Base-by-base conservation (phyloP, 1,140 invertebrate genomes). In the Leptinotarsa lineolata region DNA sequence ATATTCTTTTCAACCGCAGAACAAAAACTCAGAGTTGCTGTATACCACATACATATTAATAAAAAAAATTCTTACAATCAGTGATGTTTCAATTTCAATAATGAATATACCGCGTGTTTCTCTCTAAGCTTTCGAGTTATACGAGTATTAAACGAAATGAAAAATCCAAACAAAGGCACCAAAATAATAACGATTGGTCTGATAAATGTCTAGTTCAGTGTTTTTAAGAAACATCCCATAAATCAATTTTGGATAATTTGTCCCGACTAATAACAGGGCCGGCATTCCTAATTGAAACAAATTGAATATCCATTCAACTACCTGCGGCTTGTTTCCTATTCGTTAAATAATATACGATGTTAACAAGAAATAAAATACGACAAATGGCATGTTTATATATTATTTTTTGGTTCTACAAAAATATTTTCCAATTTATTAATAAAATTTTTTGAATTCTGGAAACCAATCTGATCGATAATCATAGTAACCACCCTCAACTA, bases 181-280 rank as follows among this genome's bases (percentile, higher is more conserved):
- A 11, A 30, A 39, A 39, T 8, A 3, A 39, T 39, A 39, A 39
- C 11, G 30, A 24, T 63, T 15, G 24, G 4, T 63, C 16, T 21
- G 24, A 63, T 18, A 21, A 22, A 63, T 63, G 20, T 63, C 24
- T 30, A 15, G 13, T 63, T 22, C 24, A 30, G 61, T 63, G 20
- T 63, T 15, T 22, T 20, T n/a, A 12, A 5, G 20, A 22, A 63
- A 30, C 20, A 63, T 21, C 20, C 61, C 24, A 63, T 30, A 63
- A 63, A 63, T 63, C 61, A 63, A 63, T 63, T 20, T 63, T 4
- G 21, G 20, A 24, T 63, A 21, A 63, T 63, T 22, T 63, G 24
- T 63, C 61, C 48, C 61, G 61, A 63, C 61, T 63, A 63, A 63
- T 63, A 63, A 63, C 16, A 63, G 61, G 61, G 61, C 61, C 4